phyloP scores from a whole-genome alignment of 2,113 vertebrate species.

The Pedionomus torquatus region DNA sequence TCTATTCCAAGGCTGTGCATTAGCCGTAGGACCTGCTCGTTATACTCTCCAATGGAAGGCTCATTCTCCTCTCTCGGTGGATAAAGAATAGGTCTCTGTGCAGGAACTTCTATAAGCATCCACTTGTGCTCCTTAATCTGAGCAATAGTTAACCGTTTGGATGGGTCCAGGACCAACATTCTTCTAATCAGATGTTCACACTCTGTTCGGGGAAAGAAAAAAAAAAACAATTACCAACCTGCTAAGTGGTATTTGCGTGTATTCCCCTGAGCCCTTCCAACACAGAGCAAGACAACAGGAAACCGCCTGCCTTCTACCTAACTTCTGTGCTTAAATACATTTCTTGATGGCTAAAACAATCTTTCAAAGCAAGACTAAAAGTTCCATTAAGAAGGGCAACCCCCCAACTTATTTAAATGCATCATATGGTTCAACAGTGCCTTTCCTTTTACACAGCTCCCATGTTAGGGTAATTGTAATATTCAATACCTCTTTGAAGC shows the following conservation, averaged over 20 bases:
- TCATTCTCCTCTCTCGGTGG: conserved; percentile 84
- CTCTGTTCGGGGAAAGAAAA: conserved; percentile 72
- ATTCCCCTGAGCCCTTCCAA: neutral
- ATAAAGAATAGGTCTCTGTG: conserved; percentile 88
- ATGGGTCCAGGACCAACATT: conserved; percentile 96
- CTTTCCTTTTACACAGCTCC: too few relatives aligned
- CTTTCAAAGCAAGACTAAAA: neutral
- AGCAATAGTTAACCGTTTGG: conserved; percentile 89
- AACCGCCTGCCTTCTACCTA: neutral
- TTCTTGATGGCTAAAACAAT: neutral
- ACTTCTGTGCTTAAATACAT: neutral
- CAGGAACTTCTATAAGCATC: conserved; percentile 92
- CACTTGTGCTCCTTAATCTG: conserved; percentile 99
- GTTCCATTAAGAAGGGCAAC: neutral
- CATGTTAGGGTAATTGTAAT: too few relatives aligned
- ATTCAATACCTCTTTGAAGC: too few relatives aligned
- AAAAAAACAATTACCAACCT: neutral
- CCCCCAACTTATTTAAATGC: neutral
- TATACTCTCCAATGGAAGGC: conserved; percentile 86
- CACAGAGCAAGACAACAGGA: neutral
- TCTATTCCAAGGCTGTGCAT: conserved; percentile 99
- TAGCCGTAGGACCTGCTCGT: conserved; percentile 93
- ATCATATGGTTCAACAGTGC: too few relatives aligned
- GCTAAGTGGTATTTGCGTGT: neutral
- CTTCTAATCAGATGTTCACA: conserved; percentile 97